Base-by-base conservation (phyloP, 2,113 vertebrate species). In the Cercopithecus mona region DNA sequence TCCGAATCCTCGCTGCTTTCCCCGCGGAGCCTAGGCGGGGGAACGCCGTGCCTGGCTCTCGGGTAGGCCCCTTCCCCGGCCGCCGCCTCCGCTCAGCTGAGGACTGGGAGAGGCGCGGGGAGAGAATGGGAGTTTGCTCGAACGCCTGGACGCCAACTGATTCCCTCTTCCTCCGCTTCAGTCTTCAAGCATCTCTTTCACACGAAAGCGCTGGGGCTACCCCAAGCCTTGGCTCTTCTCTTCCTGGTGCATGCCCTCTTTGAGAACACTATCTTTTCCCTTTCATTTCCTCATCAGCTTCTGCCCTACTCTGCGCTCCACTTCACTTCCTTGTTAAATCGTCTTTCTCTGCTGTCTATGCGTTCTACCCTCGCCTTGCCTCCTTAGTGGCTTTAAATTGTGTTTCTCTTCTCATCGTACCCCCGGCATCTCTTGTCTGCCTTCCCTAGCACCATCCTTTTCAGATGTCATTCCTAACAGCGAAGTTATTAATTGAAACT, bases 261-360 rank as follows among this genome's bases (percentile, higher is more conserved):
- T 50, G 93, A 87, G 78, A 90, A 88, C 88, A 38, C 79, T 25
- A n/a, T 83, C 94, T 89, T 96, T 82, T 43, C 30, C 84, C 68
- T 20, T 94, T 78, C n/a, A 90, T 89, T 92, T 93, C 87, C 55
- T 90, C 27, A 12, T 66, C 50, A 14, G 88, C 45, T 80, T 84
- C 64, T 92, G 89, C 81, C 45, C 55, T 18, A 2, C 59, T 68
- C 81, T 68, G 93, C 80, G 75, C 94, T n/a, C 84, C 66, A 35
- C 94, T 90, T 87, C 80, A 95, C 98, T 98, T 97, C 97, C 98
- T 97, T 50, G 93, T 97, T 95, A 84, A 93, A 52, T 66, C 90
- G 40, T 89, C 72, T 92, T 55, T 83, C 89, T 93, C 9, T 84
- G 87, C 22, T 57, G 43, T 55, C 30, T 66, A 0, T 68, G 75